Evolutionary conservation across 2,888 invertebrate species (phyloP).

Genomic region (Meteorus cinctellus): DNA sequence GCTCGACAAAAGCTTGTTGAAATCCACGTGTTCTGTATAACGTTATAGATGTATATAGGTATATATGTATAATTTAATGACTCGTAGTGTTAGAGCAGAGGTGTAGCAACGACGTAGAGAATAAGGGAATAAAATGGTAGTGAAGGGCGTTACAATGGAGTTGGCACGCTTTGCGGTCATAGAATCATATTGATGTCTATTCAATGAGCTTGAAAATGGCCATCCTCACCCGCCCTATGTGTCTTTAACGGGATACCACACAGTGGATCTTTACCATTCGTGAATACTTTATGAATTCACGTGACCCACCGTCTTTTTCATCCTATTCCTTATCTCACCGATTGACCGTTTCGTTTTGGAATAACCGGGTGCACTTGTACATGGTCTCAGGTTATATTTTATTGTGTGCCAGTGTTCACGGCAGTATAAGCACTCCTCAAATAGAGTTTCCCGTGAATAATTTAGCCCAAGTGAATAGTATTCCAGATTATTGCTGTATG

Average conservation of each 20-base stretch:
- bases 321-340: not conserved
- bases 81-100: constrained; percentile 28
- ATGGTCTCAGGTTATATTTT: too few relatives aligned
- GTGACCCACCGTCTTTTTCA: constrained; percentile 55
- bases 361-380: too few relatives aligned
- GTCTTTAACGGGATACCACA: constrained; percentile 68
- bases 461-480: too few relatives aligned
- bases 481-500: too few relatives aligned
- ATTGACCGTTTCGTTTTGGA: constrained; percentile 13
- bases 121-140: constrained; percentile 68
- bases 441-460: too few relatives aligned
- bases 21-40: constrained; percentile 10
- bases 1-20: constrained; percentile 28
- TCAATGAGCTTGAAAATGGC: constrained; percentile 74
- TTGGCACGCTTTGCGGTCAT: constrained; percentile 72
- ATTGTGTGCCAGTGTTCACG: too few relatives aligned
- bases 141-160: constrained; percentile 70
- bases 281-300: constrained; percentile 69
- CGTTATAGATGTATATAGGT: not conserved
- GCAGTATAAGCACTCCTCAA: too few relatives aligned
- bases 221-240: constrained; percentile 37
- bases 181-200: constrained; percentile 72
- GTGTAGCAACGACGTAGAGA: constrained; percentile 45
- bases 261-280: constrained; percentile 59
- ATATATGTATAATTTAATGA: constrained; percentile 22